A percentile compares a stretch with the other conserved stretches of the same genome.
Evolutionary conservation across 2,888 invertebrate species (phyloP).

Genomic region (Drosophila vallismaia): DNA sequence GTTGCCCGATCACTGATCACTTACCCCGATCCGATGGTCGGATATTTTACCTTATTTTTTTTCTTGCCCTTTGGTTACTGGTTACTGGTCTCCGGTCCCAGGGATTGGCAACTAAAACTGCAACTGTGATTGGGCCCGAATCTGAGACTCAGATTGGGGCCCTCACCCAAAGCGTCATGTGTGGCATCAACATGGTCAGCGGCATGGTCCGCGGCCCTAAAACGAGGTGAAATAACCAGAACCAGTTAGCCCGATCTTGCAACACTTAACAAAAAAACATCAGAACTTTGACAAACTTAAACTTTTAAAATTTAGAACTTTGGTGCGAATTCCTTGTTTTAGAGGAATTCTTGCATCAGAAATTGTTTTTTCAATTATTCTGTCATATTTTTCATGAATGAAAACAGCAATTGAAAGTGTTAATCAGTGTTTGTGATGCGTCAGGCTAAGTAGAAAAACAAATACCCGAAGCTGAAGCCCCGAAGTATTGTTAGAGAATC

Average conservation of each 20-base stretch:
- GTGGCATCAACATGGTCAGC: constrained; percentile 64
- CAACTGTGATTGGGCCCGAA: constrained; percentile 33
- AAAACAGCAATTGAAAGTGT: constrained; percentile 1
- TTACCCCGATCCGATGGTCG: constrained; percentile 16
- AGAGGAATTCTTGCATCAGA: neutral
- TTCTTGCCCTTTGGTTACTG: neutral
- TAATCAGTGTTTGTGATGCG: constrained; percentile 3
- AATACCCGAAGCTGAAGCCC: neutral
- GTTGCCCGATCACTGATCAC: constrained; percentile 26
- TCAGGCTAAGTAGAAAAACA: neutral
- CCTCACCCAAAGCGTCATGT: constrained; percentile 65
- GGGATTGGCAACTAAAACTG: constrained; percentile 26
- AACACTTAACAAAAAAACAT: constrained; percentile 9
- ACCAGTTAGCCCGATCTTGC: constrained; percentile 50
- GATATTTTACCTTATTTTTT: neutral
- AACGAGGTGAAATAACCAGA: constrained; percentile 43
- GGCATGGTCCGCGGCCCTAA: constrained; percentile 38
- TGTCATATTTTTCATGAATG: constrained; percentile 1
- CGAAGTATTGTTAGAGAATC: neutral
- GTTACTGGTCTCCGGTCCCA: constrained; percentile 21
- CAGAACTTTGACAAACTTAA: too few species aligned
- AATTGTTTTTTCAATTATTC: neutral
- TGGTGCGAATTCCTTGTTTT: neutral
- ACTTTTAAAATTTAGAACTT: too few species aligned
- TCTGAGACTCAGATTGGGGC: constrained; percentile 24